Evolutionary conservation across 1,140 invertebrate genomes (phyloP).

Genomic region (Zaprionus tsacasi): DNA sequence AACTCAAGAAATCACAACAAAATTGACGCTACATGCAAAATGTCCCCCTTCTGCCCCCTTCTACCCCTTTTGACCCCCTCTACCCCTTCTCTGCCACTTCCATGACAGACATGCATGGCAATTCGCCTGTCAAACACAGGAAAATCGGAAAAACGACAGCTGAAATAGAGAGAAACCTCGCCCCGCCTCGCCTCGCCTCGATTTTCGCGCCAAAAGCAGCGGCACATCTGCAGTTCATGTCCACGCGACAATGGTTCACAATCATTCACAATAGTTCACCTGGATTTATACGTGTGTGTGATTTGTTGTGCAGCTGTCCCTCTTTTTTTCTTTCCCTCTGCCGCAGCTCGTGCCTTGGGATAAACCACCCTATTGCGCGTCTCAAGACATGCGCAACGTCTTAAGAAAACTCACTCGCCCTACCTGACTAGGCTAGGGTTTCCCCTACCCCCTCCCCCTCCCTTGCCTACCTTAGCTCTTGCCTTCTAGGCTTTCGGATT

Average conservation of each 20-base stretch:
- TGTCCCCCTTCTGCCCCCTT: background rate
- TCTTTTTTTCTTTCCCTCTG: no score
- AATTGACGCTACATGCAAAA: slow-evolving; percentile 61
- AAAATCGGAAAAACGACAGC: slow-evolving; percentile 33
- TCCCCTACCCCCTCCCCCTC: slow-evolving; percentile 34
- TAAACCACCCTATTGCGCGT: slow-evolving; percentile 30
- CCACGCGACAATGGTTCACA: slow-evolving; percentile 37
- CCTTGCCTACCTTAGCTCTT: no score
- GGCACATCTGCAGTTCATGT: slow-evolving; percentile 53
- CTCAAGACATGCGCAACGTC: slow-evolving; percentile 78
- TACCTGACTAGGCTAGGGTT: slow-evolving; percentile 56
- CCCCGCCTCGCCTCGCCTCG: background rate
- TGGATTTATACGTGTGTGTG: slow-evolving; percentile 63
- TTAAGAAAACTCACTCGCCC: slow-evolving; percentile 49
- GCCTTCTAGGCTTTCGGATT: background rate
- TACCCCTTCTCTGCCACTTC: background rate
- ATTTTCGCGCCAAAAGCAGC: slow-evolving; percentile 63
- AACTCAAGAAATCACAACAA: slow-evolving; percentile 58
- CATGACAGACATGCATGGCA: slow-evolving; percentile 31
- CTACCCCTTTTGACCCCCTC: background rate
- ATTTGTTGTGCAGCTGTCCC: slow-evolving; percentile 63
- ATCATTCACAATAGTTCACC: slow-evolving; percentile 70
- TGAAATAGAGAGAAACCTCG: background rate
- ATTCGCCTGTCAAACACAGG: slow-evolving; percentile 40
- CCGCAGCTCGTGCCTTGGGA: slow-evolving; percentile 5